Evolutionary conservation across 2,113 vertebrate species (phyloP).

Genomic region (Phyllostomus hastatus): DNA sequence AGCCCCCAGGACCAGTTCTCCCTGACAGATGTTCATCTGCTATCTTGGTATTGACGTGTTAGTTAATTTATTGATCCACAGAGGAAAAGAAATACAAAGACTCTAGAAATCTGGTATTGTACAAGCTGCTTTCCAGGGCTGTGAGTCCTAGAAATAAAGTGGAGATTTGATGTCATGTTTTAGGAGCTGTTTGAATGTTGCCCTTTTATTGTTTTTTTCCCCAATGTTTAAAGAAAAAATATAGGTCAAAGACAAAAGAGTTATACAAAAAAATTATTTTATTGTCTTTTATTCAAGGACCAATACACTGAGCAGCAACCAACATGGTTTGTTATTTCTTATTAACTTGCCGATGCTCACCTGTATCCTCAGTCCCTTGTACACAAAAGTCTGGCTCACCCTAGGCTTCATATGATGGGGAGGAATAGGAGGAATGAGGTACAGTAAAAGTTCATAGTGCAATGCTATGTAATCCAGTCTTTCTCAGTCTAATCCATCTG

Average conservation of each 20-base stretch:
- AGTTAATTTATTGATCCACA: slow-evolving; percentile 76
- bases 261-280: background rate
- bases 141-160: slow-evolving; percentile 51
- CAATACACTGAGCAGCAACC: background rate
- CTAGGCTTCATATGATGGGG: background rate
- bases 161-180: slow-evolving; percentile 38
- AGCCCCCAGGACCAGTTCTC: slow-evolving; percentile 48
- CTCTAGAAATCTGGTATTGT: slow-evolving; percentile 58
- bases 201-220: slow-evolving; percentile 10
- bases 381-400: background rate
- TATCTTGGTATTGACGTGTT: slow-evolving; percentile 75
- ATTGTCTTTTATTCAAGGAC: background rate
- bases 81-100: slow-evolving; percentile 60
- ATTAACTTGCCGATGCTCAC: background rate
- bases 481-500: background rate
- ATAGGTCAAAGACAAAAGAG: background rate
- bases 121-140: slow-evolving; percentile 60
- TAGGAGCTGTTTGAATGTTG: slow-evolving; percentile 47
- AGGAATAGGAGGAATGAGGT: background rate
- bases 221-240: background rate
- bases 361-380: background rate
- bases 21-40: slow-evolving; percentile 75
- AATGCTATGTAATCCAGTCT: background rate
- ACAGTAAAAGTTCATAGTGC: background rate
- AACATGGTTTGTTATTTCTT: background rate